Evolutionary conservation across 2,113 vertebrate species (phyloP), one percentile per base, ranked within the genome.

Genomic region (Hemiprocne comata): DNA sequence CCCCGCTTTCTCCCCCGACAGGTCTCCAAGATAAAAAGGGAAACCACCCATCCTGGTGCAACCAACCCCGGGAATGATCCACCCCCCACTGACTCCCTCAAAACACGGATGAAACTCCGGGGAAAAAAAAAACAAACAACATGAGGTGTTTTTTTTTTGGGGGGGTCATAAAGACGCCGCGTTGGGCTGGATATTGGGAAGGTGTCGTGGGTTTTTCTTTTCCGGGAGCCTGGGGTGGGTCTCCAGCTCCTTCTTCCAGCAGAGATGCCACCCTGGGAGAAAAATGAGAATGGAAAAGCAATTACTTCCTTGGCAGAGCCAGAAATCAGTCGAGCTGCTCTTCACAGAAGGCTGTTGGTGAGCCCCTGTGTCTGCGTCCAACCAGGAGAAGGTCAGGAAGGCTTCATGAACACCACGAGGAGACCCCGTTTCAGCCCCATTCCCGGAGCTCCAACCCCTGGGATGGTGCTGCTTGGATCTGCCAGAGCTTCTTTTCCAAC

Each of bases 361-460:
- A 86, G 62, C 57, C 70, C 6, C 2, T 70, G 75, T 4, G 14
- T 4, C 60, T 92, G 93, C 57, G 67, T 20, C 70, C 3, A 7
- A 96, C 93, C 69, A 66, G 75, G 61, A 76, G 62, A 2, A 1
- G 61, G 58, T 95, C 95, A 95, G 95, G 91, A 85, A 77, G 61
- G 8, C 13, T 57, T 76, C 90, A 97, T 97, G 96, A 95, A 84
- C 85, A 93, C 85, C 95, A 96, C 70, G 94, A 90, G 1, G 5
- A 76, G 77, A 31, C 40, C 66, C 70, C 85, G 87, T 73, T 48
- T 55, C 21, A 23, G 7, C 12, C 9, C 55, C 51, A 5, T 0
- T 54, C 70, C 80, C 51, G 64, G 34, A 89, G 40, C 65, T 60
- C 50, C 20, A 9, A 2, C 0, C 1, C 34, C 28, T 33, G 44